A percentile compares a stretch with the other conserved stretches of the same genome.
Evolutionary conservation across 2,888 invertebrate species (phyloP).

Genomic region (Apotomis capreana): DNA sequence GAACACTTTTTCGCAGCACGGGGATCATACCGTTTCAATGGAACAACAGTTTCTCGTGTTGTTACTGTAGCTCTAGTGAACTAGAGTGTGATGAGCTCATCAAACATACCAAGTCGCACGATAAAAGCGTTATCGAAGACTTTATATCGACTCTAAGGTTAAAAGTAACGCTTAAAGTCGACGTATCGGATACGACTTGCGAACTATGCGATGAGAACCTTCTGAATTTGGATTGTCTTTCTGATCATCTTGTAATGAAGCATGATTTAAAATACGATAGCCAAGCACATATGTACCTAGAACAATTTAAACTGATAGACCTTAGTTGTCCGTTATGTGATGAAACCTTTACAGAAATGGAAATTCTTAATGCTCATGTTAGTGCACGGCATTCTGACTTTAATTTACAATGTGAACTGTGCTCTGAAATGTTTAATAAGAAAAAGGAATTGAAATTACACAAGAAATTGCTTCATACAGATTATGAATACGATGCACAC

Average conservation of each 20-base stretch:
- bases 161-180: conserved; percentile 36
- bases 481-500: conserved; percentile 9
- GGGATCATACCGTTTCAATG: conserved; percentile 35
- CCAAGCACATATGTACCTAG: conserved; percentile 17
- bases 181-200: conserved; percentile 38
- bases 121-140: conserved; percentile 13
- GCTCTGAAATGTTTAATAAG: conserved; percentile 38
- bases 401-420: conserved; percentile 38
- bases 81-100: conserved; percentile 23
- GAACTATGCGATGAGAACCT: conserved; percentile 36
- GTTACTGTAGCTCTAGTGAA: conserved; percentile 22
- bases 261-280: conserved; percentile 36
- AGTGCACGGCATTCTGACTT: conserved; percentile 18
- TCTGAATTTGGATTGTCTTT: conserved; percentile 24
- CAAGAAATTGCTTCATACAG: conserved; percentile 29
- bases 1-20: conserved; percentile 37
- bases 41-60: conserved; percentile 25
- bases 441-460: conserved; percentile 41
- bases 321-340: conserved; percentile 39
- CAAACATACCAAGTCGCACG: conserved; percentile 35
- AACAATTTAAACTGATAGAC: conserved; percentile 37
- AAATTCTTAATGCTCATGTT: conserved; percentile 34
- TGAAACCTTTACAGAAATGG: conserved; percentile 34
- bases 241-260: conserved; percentile 31
- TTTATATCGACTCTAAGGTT: conserved; percentile 14